A percentile compares a stretch with the other conserved stretches of the same genome.
phyloP scores from a whole-genome alignment of 2,113 vertebrate species.

The Sciurus niger region DNA sequence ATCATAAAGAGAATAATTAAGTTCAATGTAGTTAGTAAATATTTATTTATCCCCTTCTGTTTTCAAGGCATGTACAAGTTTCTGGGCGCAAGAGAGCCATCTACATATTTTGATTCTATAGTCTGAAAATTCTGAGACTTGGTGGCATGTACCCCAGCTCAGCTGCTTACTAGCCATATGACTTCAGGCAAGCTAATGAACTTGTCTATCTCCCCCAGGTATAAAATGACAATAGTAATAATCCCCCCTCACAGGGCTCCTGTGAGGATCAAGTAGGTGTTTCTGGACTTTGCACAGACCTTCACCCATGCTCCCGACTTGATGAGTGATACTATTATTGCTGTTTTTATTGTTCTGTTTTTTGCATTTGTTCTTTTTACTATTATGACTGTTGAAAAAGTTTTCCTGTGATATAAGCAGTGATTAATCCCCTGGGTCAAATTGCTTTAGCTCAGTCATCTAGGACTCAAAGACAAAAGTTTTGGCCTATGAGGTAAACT shows the following conservation, averaged over 20 bases:
- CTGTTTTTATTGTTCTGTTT: neutral
- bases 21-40: neutral
- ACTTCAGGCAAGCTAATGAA: neutral
- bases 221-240: neutral
- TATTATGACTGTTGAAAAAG: neutral
- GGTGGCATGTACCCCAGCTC: neutral
- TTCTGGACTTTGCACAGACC: neutral
- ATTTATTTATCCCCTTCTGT: conserved; percentile 25
- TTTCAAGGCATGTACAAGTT: neutral
- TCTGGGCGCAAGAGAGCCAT: neutral
- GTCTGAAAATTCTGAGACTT: neutral
- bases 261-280: neutral
- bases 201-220: neutral
- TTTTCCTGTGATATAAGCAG: conserved; percentile 29
- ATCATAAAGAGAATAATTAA: conserved; percentile 20
- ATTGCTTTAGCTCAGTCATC: conserved; percentile 25
- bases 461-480: neutral
- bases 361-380: conserved; percentile 27
- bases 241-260: neutral
- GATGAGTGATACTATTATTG: neutral
- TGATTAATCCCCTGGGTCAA: conserved; percentile 42
- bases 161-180: neutral
- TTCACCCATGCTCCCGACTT: neutral
- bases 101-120: neutral
- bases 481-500: neutral